Evolutionary conservation across 2,797 vertebrate genomes (phyloP).

Genomic region (Takifugu rubripes): DNA sequence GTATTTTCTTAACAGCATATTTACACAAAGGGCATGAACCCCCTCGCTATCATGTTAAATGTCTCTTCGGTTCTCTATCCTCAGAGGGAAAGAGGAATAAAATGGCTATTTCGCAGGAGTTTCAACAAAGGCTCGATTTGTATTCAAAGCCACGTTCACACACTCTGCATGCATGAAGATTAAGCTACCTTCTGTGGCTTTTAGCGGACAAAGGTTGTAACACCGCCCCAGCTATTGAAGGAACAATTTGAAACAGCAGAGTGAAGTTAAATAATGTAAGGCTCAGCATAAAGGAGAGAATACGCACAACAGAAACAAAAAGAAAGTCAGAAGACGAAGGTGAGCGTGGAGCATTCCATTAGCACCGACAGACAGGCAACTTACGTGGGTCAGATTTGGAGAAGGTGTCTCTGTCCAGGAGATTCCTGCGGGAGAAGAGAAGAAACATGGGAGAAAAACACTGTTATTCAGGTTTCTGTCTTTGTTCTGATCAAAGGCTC

Average conservation of each 20-base stretch:
- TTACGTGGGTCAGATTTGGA: constrained; percentile 96
- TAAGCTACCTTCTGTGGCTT: constrained; percentile 61
- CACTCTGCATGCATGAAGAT: constrained; percentile 67
- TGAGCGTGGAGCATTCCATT: constrained; percentile 16
- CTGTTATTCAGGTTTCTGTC: background rate
- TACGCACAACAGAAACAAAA: constrained; percentile 6
- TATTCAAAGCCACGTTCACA: constrained; percentile 64
- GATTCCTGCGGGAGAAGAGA: constrained; percentile 77
- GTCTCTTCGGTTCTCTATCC: constrained; percentile 34
- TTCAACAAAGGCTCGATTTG: constrained; percentile 62
- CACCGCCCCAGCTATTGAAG: constrained; percentile 67
- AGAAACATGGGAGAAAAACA: constrained; percentile 15
- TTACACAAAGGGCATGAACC: constrained; percentile 48
- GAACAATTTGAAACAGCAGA: constrained; percentile 65
- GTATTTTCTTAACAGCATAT: constrained; percentile 37
- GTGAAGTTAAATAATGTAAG: constrained; percentile 65
- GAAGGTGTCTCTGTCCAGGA: constrained; percentile 94
- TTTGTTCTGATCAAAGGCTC: too few relatives aligned
- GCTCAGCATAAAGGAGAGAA: constrained; percentile 49
- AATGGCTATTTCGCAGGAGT: constrained; percentile 37
- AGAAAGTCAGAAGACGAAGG: constrained; percentile 7
- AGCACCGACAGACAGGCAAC: constrained; percentile 46
- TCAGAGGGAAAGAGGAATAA: constrained; percentile 29
- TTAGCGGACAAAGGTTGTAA: constrained; percentile 65
- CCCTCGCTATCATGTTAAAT: constrained; percentile 43